Base-by-base conservation (phyloP, 2,797 vertebrate species). In the Pterois miles region DNA sequence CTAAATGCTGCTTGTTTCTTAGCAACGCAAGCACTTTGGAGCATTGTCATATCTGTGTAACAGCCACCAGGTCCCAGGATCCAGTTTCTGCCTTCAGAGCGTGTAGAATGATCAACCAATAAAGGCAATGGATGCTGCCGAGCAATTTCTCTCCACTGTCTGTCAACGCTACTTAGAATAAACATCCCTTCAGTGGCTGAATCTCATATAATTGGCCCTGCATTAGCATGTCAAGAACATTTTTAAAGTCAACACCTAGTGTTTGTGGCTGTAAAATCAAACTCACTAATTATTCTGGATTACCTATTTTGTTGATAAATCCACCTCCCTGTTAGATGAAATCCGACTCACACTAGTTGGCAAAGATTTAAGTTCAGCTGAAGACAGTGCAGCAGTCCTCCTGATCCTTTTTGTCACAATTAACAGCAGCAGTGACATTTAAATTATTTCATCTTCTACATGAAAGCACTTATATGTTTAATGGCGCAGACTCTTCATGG, bases 1-100 rank as follows among this genome's bases (percentile, higher is more conserved):
- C 56, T 23, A 76, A 78, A 75, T 80, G 63, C 83, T 78, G 81
- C 86, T 81, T 88, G 91, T 93, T 91, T 83, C 92, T 76, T 83
- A 85, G 91, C 91, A 91, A 93, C 81, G 6, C 52, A 62, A 63
- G 34, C 62, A 38, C 56, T 81, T 71, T 65, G n/a, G 50, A 73
- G 74, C 43, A 10, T 65, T 74, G 59, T 70, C 67, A 73, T 82
- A 75, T 74, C 43, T n/a, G 12, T 23, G 46, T 48, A 63, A 79
- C 14, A 34, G 60, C 70, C 54, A 53, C 14, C 1, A 0, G 33
- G 60, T 65, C 54, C 70, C 18, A 68, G 53, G 72, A 89, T 85
- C 58, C 25, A 63, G 59, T 82, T 84, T 81, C 65, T 57, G 38
- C 33, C 59, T 48, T 75, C 31, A 62, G 27, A 64, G 57, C 27